A percentile compares a stretch with the other conserved stretches of the same genome.
Conservation (phyloP, 1,140 invertebrate genomes). For the Melipona quadrifasciata region DNA sequence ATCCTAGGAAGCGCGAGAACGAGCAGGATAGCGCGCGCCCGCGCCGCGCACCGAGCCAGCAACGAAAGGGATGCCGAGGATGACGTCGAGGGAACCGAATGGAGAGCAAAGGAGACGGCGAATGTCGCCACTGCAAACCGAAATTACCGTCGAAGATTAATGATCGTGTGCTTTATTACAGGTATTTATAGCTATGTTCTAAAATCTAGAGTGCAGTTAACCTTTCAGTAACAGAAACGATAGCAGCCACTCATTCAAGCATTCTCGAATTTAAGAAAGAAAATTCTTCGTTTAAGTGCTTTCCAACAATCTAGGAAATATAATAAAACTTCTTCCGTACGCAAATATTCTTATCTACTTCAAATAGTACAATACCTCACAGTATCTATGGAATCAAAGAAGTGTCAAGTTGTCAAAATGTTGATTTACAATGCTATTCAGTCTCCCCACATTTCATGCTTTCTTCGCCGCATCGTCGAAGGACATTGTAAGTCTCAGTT, state of each 20-base stretch:
- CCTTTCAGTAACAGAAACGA: slow-evolving; percentile 30
- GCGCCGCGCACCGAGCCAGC: neutral
- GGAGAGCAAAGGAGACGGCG: slow-evolving; percentile 63
- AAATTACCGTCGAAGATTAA: slow-evolving; percentile 78
- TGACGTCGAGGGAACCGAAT: slow-evolving; percentile 44
- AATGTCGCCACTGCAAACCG: slow-evolving; percentile 76
- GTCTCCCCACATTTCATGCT: no score
- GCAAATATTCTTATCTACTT: no score
- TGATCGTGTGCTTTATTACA: slow-evolving; percentile 72
- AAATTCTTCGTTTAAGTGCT: no score
- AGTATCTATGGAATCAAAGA: no score
- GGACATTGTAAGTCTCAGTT: no score
- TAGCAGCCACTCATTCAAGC: neutral
- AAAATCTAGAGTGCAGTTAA: slow-evolving; percentile 55
- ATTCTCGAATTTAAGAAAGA: neutral
- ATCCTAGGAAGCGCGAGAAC: slow-evolving; percentile 71
- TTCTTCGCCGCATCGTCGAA: no score
- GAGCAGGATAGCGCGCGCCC: slow-evolving; percentile 42
- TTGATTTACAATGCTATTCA: no score
- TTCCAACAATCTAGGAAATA: no score
- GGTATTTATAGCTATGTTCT: slow-evolving; percentile 70
- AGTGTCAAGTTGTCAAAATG: no score
- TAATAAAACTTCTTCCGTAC: no score
- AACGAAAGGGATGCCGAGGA: slow-evolving; percentile 37
- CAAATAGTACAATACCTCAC: no score